Base-by-base conservation (phyloP, 1,140 invertebrate species). In the Pogonomyrmex barbatus region DNA sequence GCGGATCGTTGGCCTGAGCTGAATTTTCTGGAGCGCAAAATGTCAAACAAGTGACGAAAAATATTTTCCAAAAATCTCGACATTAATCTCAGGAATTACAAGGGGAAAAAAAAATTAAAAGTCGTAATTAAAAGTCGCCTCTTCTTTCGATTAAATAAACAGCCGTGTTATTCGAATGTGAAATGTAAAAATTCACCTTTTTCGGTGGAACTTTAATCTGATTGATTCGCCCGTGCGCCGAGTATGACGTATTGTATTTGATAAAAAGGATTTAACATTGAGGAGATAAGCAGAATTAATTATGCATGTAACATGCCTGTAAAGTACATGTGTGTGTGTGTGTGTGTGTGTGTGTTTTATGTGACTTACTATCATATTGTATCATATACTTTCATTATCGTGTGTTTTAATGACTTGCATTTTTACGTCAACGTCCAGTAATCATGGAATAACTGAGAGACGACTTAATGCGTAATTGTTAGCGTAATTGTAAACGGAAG, bases 341-440 rank as follows among this genome's bases (percentile, higher is more conserved):
- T 45, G 30, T 24, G n/a, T 58, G 17, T 42, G 33, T 4, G 2
- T 45, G 30, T 45, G 30, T 24, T 24, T 24, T 24, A 24, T 45
- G 24, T 2, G 39, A 76, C 4, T 3, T n/a, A 39, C 4, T 70
- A 14, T 24, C 30, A 0, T 12, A 58, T 56, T 58, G 33, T 14
- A 76, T 9, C 30, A 10, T 75, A 2, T n/a, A 45, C 10, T 75
- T 58, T 75, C n/a, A 45, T 75, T 75, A 42, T 30, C 52, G 30
- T 12, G 9, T 17, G 4, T 36, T 12, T 8, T 14, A n/a, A 60
- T 60, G n/a, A 60, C 6, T 45, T 42, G n/a, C 9, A 77, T n/a
- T 36, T 42, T 77, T 60, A 47, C n/a, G 8, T 73, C 4, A 71
- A 58, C 4, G 14, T 62, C 3, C 42, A 62, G 2, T 77, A 63